Conservation (phyloP, 2,113 vertebrate species). For the Anolis sagrei region DNA sequence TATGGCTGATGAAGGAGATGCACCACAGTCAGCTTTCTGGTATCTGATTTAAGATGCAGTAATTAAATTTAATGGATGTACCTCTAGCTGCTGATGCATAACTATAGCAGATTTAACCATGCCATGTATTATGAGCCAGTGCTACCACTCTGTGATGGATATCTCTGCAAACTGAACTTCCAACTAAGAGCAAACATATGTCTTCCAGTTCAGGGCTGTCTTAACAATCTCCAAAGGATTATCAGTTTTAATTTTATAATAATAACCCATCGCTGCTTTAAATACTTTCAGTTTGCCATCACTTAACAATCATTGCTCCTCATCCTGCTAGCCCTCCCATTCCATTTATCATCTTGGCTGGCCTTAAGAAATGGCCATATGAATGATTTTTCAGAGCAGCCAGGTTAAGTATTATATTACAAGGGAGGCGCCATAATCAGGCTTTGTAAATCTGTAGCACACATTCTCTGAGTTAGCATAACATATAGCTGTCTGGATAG, state of each 20-base stretch:
- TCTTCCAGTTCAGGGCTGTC: slow-evolving; percentile 5
- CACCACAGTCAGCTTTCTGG: neutral
- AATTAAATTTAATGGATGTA: neutral
- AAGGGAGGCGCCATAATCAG: neutral
- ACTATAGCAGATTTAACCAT: neutral
- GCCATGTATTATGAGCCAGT: neutral
- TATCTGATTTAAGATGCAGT: neutral
- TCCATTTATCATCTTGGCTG: slow-evolving; percentile 22
- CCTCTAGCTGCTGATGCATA: no score
- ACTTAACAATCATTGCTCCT: neutral
- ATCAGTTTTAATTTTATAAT: slow-evolving; percentile 3
- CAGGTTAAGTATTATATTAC: neutral
- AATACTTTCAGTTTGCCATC: neutral
- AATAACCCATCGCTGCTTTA: slow-evolving; percentile 10
- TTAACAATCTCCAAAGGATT: slow-evolving; percentile 17
- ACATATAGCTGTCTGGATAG: neutral
- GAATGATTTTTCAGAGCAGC: neutral
- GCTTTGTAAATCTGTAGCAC: neutral
- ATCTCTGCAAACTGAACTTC: slow-evolving; percentile 9
- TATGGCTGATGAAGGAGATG: neutral
- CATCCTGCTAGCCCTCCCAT: neutral
- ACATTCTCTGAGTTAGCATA: neutral
- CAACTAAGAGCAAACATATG: neutral
- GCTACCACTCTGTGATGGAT: neutral
- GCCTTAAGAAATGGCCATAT: neutral